A percentile compares a stretch with the other conserved stretches of the same genome.
phyloP scores from a whole-genome alignment of 92 coral and sea anemone species.

The Zoanthus gigantus region DNA sequence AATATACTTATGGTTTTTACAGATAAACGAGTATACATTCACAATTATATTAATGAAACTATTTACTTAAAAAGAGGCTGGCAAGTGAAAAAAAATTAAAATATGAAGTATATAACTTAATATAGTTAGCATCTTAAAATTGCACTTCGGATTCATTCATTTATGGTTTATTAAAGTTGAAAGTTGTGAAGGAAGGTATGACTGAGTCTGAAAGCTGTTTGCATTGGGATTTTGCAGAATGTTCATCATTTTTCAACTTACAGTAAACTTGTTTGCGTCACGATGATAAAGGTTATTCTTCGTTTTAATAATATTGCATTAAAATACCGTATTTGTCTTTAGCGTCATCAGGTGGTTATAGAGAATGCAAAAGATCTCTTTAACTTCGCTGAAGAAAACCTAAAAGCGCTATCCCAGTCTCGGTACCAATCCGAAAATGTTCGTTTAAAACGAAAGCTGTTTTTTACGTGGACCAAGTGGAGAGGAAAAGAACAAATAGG shows the following conservation, averaged over 20 bases:
- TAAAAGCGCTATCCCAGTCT: slow-evolving; percentile 39
- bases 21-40: background rate
- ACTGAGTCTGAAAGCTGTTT: background rate
- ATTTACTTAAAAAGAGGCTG: background rate
- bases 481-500: slow-evolving; percentile 36
- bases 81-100: background rate
- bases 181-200: background rate
- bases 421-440: slow-evolving; percentile 61
- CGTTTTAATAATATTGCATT: background rate
- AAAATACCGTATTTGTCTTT: background rate
- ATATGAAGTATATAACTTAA: background rate
- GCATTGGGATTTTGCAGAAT: background rate
- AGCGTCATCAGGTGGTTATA: slow-evolving; percentile 37
- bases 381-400: slow-evolving; percentile 33
- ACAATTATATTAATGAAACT: background rate
- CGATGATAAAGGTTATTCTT: background rate
- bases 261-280: background rate
- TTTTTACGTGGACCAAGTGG: slow-evolving; percentile 38
- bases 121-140: background rate
- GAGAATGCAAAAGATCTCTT: slow-evolving; percentile 60
- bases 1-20: background rate
- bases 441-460: slow-evolving; percentile 40
- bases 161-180: background rate
- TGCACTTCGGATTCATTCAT: background rate
- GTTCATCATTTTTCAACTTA: background rate